Evolutionary conservation across 2,797 vertebrate genomes (phyloP).

Genomic region (Rhinogobio ventralis): DNA sequence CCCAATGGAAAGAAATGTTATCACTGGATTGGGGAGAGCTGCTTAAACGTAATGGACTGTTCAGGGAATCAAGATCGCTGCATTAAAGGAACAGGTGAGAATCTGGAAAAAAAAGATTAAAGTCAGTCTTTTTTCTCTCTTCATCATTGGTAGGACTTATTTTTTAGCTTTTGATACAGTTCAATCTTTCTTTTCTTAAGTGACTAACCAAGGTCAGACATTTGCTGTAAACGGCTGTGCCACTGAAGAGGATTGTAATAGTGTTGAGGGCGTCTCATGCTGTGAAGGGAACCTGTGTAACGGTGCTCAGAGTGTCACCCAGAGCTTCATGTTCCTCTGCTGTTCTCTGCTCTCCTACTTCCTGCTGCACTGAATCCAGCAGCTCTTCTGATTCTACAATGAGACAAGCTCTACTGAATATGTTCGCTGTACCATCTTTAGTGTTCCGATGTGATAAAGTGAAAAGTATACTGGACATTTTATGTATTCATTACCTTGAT

Average conservation of each 20-base stretch:
- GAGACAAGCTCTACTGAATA: background rate
- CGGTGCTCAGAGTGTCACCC: background rate
- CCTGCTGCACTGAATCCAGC: background rate
- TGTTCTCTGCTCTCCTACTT: background rate
- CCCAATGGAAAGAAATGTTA: conserved; percentile 21
- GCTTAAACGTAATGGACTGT: background rate
- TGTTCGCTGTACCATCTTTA: background rate
- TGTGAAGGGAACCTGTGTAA: background rate
- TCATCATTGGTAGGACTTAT: background rate
- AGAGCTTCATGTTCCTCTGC: background rate
- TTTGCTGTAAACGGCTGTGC: background rate
- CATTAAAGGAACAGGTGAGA: conserved; percentile 2
- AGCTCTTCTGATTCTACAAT: background rate
- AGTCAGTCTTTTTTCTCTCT: background rate
- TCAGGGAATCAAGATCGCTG: background rate
- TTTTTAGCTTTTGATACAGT: no score
- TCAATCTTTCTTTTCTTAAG: background rate
- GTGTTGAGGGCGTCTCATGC: background rate
- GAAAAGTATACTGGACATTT: no score
- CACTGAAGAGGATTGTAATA: background rate
- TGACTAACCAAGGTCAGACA: background rate
- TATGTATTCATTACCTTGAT: no score
- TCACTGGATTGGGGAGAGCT: background rate
- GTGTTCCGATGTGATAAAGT: no score
- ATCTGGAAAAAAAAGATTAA: no score